Evolutionary conservation across 2,113 vertebrate genomes (phyloP), one percentile per base, ranked within the genome.

Genomic region (Gnathonemus longibarbis): DNA sequence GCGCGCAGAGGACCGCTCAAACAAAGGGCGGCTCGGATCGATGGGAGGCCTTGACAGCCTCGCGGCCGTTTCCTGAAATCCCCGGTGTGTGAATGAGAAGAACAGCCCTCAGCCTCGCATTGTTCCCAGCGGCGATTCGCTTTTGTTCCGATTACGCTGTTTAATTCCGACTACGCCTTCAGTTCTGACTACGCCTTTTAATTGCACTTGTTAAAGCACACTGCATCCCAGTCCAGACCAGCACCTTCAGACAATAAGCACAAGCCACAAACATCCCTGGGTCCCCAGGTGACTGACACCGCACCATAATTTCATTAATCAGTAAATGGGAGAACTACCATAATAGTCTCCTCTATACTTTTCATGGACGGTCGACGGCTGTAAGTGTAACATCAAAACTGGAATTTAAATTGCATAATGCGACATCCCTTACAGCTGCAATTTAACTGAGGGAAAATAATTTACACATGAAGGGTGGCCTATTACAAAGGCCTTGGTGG

Each of bases 1-100:
- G 56, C 9, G 27, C 27, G 49, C 87, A 93, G 90, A 42, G 90
- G 90, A 53, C 90, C 86, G 92, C 8, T 85, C 90, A 93, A 94
- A 93, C 94, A 95, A 62, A 94, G 80, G 90, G 84, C 86, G 70
- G 17, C 39, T 19, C 92, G 92, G 94, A 90, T 90, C 93, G 91
- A 90, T 87, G 89, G 92, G 91, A 93, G 93, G 90, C 66, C 91
- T 89, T 89, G 85, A 89, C 70, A 92, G 93, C 89, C 84, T 91
- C 90, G 91, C 84, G 88, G 91, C 56, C 84, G 92, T 92, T 93
- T 94, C 94, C 94, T 94, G 91, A 94, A 93, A 89, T 24, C 77
- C 45, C 91, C 92, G 93, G 93, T 93, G 94, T 94, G 93, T 91
- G 92, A 90, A 91, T 8, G 50, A 89, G 91, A 92, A 90, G 89